Percentiles rank a stretch among this genome's conserved stretches.
These are phyloP conservation scores for Pelecanus crispus DNA, from an alignment of 2,113 vertebrate genomes.

Conservation along the genomic window DNA sequence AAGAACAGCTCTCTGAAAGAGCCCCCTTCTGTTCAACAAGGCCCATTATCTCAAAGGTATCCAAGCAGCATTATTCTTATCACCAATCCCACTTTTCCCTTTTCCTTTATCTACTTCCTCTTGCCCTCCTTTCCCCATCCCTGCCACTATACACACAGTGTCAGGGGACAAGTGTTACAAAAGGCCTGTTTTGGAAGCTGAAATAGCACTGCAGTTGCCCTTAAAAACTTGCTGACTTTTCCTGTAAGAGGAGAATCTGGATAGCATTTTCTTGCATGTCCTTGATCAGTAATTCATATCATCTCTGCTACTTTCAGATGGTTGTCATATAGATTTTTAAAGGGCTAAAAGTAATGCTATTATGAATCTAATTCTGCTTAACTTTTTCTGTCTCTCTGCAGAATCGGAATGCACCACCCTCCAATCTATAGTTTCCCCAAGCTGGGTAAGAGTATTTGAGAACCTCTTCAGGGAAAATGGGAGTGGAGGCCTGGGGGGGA, in stretches of 20 bases:
- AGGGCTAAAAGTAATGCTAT: background rate
- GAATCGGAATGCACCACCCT: background rate
- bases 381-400: background rate
- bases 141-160: background rate
- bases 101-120: constrained; percentile 33
- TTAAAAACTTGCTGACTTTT: constrained; percentile 22
- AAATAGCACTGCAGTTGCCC: background rate
- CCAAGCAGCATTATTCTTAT: constrained; percentile 1
- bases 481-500: too few species aligned
- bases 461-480: background rate
- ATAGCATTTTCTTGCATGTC: background rate
- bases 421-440: background rate
- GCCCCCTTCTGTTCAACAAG: background rate
- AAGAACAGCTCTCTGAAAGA: background rate
- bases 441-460: background rate
- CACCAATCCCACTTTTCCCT: constrained; percentile 37
- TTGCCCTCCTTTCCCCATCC: background rate
- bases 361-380: background rate
- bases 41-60: background rate
- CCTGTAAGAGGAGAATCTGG: background rate
- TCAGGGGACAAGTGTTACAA: background rate
- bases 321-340: background rate
- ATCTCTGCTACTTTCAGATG: background rate
- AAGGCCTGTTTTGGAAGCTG: background rate
- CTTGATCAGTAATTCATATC: background rate